Evolutionary conservation across 1,140 invertebrate genomes (phyloP).

Genomic region (Hesperophylax magnus): DNA sequence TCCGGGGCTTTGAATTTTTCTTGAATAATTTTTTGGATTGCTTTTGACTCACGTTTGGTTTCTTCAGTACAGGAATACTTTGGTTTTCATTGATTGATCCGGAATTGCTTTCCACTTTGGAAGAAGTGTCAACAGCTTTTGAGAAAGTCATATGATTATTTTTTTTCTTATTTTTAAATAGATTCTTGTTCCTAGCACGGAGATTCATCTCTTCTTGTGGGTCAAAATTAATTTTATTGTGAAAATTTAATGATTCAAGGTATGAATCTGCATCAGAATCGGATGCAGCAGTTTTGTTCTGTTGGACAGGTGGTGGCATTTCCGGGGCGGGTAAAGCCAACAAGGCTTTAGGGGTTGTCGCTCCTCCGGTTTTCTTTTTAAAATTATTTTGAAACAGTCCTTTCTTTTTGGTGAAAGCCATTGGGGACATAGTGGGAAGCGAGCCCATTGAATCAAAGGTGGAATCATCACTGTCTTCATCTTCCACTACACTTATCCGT

Average conservation of each 20-base stretch:
- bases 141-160: constrained; percentile 18
- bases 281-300: not conserved
- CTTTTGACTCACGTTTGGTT: not conserved
- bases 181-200: constrained; percentile 3
- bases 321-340: not conserved
- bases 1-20: constrained; percentile 15
- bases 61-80: constrained; percentile 2
- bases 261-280: constrained; percentile 12
- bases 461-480: constrained; percentile 19
- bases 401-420: not conserved
- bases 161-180: constrained; percentile 40
- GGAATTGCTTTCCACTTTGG: constrained; percentile 16
- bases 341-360: no score
- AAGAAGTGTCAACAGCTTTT: constrained; percentile 33
- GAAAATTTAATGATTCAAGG: not conserved
- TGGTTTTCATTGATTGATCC: constrained; percentile 18
- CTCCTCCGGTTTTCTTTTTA: not conserved
- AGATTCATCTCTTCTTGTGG: not conserved
- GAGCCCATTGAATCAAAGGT: constrained; percentile 34
- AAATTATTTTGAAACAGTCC: constrained; percentile 22
- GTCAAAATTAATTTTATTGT: constrained; percentile 5
- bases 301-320: not conserved
- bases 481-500: constrained; percentile 24
- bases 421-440: constrained; percentile 31
- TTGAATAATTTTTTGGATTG: constrained; percentile 29